These are phyloP conservation scores for Diplazon laetatorius DNA, from an alignment of 2,888 invertebrate genomes.

Conservation along the genomic window DNA sequence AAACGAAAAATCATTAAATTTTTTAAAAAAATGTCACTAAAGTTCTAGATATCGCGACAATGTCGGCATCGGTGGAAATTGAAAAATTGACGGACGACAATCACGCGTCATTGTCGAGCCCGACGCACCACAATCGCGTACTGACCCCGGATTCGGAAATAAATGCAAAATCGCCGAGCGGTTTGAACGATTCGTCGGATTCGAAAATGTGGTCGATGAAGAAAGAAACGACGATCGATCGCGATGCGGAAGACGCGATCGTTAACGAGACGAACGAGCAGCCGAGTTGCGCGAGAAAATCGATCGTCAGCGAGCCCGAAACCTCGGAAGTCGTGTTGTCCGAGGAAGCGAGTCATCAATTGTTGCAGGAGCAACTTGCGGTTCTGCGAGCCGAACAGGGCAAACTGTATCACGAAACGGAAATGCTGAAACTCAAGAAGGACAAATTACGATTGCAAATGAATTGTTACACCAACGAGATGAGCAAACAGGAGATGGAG, in stretches of 20 bases:
- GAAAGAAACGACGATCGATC: slow-evolving; percentile 66
- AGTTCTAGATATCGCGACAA: slow-evolving; percentile 75
- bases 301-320: slow-evolving; percentile 43
- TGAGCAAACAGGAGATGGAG: slow-evolving; percentile 78
- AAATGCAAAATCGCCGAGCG: slow-evolving; percentile 67
- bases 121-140: slow-evolving; percentile 63
- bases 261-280: slow-evolving; percentile 69
- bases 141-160: slow-evolving; percentile 66
- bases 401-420: slow-evolving; percentile 78
- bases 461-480: slow-evolving; percentile 75
- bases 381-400: slow-evolving; percentile 78
- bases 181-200: slow-evolving; percentile 70
- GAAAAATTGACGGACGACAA: slow-evolving; percentile 68
- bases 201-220: slow-evolving; percentile 77
- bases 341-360: slow-evolving; percentile 75
- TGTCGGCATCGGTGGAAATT: slow-evolving; percentile 67
- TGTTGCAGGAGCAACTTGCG: slow-evolving; percentile 78
- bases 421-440: slow-evolving; percentile 78
- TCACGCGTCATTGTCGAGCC: slow-evolving; percentile 61
- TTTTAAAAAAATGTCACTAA: background rate
- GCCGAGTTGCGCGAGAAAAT: slow-evolving; percentile 44
- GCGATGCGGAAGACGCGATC: slow-evolving; percentile 71
- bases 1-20: background rate
- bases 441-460: slow-evolving; percentile 83
- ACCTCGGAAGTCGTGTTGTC: slow-evolving; percentile 72